Base-by-base conservation (phyloP, 1,140 invertebrate genomes). In the Pectinophora gossypiella region DNA sequence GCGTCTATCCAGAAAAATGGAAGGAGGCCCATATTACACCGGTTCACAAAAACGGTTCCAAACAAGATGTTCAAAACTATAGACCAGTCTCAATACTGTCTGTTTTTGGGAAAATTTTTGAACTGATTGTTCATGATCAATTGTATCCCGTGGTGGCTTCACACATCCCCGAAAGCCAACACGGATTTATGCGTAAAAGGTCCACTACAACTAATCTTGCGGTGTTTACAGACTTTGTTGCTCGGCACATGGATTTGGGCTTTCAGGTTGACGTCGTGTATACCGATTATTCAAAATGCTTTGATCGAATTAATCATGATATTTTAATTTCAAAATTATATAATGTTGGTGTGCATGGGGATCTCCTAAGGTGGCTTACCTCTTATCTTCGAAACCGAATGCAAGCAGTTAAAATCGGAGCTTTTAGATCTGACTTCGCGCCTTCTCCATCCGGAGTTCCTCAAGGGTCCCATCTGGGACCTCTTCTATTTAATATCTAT, bases 281-380 rank as follows among this genome's bases (percentile, higher is more conserved):
- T 16, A 56, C 44, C 0, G 54, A 61, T 32, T 57, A 55, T 19
- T n/a, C n/a, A 18, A 55, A 60, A 27, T 48, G 52, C 1, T 60
- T 60, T 27, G 53, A 60, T 38, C 23, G 32, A 7, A 35, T 54
- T 6, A 19, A 19, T 42, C 51, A 59, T 19, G 19, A 35, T 19
- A 32, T 23, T 1, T 18, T 48, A 9, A 12, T 48, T 0, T 2
- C 9, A 2, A 48, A 48, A 19, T n/a, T 48, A 19, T 35, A 15
- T 16, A 32, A 18, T 6, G 6, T 48, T 15, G 46, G 46, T 48
- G 35, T 48, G 4, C 46, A 48, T n/a, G 46, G 46, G 2, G 48
- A 50, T 20, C 20, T 50, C 1, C 19, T 50, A 18, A 35, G 49
- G 9, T 51, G 49, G 49, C 12, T 51, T 12, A 32, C 22, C n/a